These are phyloP conservation scores for Phallusia fumigata DNA, from an alignment of 23 tunicate species.

Conservation along the genomic window DNA sequence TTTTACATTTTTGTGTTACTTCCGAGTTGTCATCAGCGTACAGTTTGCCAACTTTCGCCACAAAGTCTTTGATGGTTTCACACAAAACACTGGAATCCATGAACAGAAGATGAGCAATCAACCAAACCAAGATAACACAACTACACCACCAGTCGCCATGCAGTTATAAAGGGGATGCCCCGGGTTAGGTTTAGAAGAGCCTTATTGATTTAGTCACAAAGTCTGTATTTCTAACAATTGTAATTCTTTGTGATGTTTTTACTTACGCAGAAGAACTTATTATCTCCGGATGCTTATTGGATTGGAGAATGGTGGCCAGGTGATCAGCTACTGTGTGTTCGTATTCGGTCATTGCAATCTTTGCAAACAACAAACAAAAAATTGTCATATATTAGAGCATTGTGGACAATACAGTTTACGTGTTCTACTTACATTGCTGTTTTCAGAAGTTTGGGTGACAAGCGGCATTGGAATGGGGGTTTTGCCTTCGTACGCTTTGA, in stretches of 20 bases:
- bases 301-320: constrained; percentile 70
- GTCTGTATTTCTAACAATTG: neutral
- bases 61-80: constrained; percentile 83
- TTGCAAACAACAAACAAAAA: neutral
- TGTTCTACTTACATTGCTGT: neutral
- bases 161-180: no score
- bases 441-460: neutral
- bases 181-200: no score
- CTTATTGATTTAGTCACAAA: neutral
- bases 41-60: constrained; percentile 63
- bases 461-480: constrained; percentile 12
- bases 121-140: neutral
- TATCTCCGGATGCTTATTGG: constrained; percentile 70
- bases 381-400: neutral
- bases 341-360: constrained; percentile 66
- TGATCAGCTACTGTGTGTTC: constrained; percentile 84
- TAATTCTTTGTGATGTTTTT: neutral
- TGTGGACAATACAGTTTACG: neutral
- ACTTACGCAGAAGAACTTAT: constrained; percentile 85
- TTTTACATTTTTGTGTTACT: constrained; percentile 53
- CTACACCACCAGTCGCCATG: no score
- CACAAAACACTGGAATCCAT: constrained; percentile 60
- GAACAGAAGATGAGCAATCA: neutral
- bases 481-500: constrained; percentile 32
- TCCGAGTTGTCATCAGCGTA: constrained; percentile 44